Conservation (phyloP, 2,113 vertebrate genomes). For the Phylloscopus trochiloides region DNA sequence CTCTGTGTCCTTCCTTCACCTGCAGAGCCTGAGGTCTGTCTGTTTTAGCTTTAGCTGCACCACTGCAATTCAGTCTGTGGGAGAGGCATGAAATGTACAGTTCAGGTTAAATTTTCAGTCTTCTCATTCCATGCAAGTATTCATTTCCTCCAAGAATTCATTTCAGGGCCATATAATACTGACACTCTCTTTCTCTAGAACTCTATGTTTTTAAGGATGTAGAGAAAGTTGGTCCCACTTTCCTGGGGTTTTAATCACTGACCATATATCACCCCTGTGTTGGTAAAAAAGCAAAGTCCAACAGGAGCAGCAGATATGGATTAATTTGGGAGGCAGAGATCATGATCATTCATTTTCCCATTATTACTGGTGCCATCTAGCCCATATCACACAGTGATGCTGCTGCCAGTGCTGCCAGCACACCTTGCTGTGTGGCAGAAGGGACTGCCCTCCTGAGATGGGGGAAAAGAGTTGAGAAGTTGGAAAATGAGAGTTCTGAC, state of each 20-base stretch:
- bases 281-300: neutral
- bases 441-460: neutral
- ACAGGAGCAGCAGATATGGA: neutral
- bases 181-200: neutral
- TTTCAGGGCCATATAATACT: neutral
- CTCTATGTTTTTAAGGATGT: neutral
- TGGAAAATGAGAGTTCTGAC: constrained; percentile 5
- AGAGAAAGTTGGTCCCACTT: neutral
- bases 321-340: neutral
- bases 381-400: rapidly evolving
- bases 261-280: rapidly evolving
- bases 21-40: neutral
- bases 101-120: neutral
- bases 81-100: neutral
- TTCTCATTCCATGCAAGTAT: neutral
- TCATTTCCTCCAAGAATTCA: neutral
- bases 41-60: neutral
- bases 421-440: rapidly evolving
- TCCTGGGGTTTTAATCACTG: neutral
- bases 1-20: neutral
- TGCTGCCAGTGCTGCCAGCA: neutral
- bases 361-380: neutral
- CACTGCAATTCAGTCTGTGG: neutral
- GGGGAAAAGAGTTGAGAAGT: neutral
- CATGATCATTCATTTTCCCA: neutral